phyloP scores from a whole-genome alignment of 2,888 invertebrate species.

The Zootermopsis nevadensis region DNA sequence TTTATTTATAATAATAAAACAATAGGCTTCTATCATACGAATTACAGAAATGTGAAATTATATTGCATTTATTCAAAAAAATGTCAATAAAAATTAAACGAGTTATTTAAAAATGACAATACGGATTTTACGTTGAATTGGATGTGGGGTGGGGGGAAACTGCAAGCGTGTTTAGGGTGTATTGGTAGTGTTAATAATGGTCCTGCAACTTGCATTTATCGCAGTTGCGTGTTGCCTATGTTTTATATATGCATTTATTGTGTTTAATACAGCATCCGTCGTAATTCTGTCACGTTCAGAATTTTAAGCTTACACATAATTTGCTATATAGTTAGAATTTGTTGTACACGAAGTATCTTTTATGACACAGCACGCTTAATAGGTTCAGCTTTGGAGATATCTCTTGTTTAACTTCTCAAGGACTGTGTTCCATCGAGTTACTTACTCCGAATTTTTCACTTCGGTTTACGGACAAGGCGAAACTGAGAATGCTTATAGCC shows the following conservation, averaged over 20 bases:
- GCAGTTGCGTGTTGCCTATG: neutral
- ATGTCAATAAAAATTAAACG: conserved; percentile 19
- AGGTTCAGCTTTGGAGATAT: too few species aligned
- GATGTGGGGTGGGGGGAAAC: neutral
- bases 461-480: too few species aligned
- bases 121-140: neutral
- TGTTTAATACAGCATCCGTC: neutral
- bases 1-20: conserved; percentile 1
- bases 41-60: conserved; percentile 3
- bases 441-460: too few species aligned
- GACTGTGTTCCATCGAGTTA: too few species aligned
- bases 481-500: too few species aligned
- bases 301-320: too few species aligned
- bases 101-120: conserved; percentile 27
- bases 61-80: conserved; percentile 11
- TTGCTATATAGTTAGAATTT: too few species aligned
- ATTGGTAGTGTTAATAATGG: neutral
- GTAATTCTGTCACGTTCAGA: neutral
- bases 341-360: too few species aligned
- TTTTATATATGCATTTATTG: neutral
- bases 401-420: too few species aligned
- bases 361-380: too few species aligned
- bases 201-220: conserved; percentile 8
- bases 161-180: conserved; percentile 11
- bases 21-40: neutral